A percentile compares a stretch with the other conserved stretches of the same genome.
These are phyloP conservation scores for Acrobasis repandana DNA, from an alignment of 2,888 invertebrate species.

Conservation along the genomic window DNA sequence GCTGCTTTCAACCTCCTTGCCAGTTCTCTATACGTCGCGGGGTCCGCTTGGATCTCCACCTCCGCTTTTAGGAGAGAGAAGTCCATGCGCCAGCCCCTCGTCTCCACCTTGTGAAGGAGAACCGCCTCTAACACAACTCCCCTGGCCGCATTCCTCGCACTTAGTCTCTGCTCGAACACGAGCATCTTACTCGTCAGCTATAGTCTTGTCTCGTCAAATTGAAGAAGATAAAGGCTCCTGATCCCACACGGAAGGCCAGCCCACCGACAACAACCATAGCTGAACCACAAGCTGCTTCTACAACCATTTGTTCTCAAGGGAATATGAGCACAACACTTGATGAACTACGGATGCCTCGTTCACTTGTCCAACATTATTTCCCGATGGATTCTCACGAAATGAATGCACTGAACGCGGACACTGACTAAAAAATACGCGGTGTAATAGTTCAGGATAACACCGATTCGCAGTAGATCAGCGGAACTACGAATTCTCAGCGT, in stretches of 20 bases:
- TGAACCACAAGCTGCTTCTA: slow-evolving; percentile 60
- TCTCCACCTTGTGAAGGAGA: slow-evolving; percentile 69
- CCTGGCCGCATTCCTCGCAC: slow-evolving; percentile 65
- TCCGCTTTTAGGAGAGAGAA: slow-evolving; percentile 70
- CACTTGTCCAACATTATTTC: slow-evolving; percentile 79
- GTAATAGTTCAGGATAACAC: slow-evolving; percentile 45
- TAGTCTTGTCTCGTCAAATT: slow-evolving; percentile 77
- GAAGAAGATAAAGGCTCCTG: slow-evolving; percentile 75
- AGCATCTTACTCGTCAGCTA: slow-evolving; percentile 80
- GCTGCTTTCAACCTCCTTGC: slow-evolving; percentile 66
- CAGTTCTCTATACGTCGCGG: slow-evolving; percentile 63
- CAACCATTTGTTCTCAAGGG: slow-evolving; percentile 65
- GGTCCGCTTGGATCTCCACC: slow-evolving; percentile 74
- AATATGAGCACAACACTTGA: slow-evolving; percentile 40
- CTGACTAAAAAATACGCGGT: slow-evolving; percentile 4
- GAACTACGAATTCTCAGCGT: slow-evolving; percentile 43
- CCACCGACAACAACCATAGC: slow-evolving; percentile 73
- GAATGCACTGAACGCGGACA: slow-evolving; percentile 10
- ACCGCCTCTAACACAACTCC: slow-evolving; percentile 68
- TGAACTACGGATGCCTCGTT: slow-evolving; percentile 39
- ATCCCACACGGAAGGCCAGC: slow-evolving; percentile 60
- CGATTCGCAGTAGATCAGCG: slow-evolving; percentile 39
- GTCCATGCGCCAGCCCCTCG: slow-evolving; percentile 75
- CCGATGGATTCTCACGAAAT: slow-evolving; percentile 23
- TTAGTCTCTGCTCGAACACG: slow-evolving; percentile 78